phyloP scores from a whole-genome alignment of 2,888 invertebrate species.

The Epicampocera succincta region DNA sequence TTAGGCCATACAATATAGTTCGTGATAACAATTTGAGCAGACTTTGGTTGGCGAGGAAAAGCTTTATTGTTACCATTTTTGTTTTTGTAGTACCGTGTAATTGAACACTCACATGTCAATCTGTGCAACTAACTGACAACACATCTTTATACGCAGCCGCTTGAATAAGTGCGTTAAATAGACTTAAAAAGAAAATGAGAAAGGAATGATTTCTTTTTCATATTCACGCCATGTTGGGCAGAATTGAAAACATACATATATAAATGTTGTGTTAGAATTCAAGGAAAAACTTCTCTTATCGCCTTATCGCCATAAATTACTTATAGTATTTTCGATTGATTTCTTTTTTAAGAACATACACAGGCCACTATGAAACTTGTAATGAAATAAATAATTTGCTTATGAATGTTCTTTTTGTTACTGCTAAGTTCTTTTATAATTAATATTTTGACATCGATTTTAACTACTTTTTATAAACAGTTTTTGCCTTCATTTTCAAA shows the following conservation, averaged over 20 bases:
- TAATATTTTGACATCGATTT: too few relatives aligned
- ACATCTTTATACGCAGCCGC: not conserved
- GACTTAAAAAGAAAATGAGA: not conserved
- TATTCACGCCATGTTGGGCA: not conserved
- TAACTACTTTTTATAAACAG: too few relatives aligned
- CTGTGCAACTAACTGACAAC: constrained; percentile 13
- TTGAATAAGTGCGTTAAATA: too few relatives aligned
- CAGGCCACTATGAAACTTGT: not conserved
- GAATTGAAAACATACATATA: constrained; percentile 19
- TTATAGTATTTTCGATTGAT: constrained; percentile 4
- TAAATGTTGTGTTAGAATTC: not conserved
- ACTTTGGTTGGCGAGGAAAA: too few relatives aligned
- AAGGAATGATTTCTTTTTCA: constrained; percentile 44
- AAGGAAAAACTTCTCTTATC: not conserved
- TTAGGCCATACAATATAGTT: too few relatives aligned
- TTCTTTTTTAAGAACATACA: not conserved
- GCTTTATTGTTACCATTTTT: too few relatives aligned
- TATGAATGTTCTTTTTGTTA: too few relatives aligned
- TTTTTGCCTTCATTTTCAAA: too few relatives aligned
- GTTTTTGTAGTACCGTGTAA: too few relatives aligned
- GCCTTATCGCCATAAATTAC: constrained; percentile 5
- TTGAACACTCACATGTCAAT: constrained; percentile 35
- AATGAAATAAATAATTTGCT: too few relatives aligned
- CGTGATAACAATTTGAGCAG: too few relatives aligned
- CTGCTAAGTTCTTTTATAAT: too few relatives aligned